Evolutionary conservation across 1,140 invertebrate species (phyloP).

Genomic region (Rhyzopertha dominica): DNA sequence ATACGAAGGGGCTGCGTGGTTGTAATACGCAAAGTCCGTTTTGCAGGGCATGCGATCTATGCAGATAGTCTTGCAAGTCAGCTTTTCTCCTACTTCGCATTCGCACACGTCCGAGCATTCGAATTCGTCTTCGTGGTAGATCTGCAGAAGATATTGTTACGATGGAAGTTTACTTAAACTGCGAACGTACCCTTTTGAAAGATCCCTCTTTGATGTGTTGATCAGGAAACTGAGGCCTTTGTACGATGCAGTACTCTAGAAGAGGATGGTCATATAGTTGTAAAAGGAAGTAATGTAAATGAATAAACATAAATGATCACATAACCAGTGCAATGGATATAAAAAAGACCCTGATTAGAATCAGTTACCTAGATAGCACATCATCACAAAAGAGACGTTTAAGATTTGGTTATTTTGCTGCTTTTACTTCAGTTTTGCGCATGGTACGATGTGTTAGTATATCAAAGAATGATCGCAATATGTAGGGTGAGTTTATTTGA

Average conservation of each 20-base stretch:
- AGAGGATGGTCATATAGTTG: no score
- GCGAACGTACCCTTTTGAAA: conserved; percentile 62
- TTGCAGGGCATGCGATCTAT: conserved; percentile 77
- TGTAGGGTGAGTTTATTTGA: no score
- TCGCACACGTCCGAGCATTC: conserved; percentile 78
- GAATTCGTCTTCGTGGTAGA: conserved; percentile 79
- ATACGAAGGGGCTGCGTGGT: conserved; percentile 81
- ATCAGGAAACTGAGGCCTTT: conserved; percentile 67
- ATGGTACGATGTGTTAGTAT: no score
- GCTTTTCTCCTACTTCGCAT: conserved; percentile 67
- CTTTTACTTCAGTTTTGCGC: no score
- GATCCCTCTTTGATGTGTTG: conserved; percentile 69
- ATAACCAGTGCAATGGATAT: no score
- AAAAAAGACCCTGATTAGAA: no score
- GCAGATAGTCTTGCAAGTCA: conserved; percentile 80
- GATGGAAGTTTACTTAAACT: not conserved
- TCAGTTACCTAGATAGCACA: no score
- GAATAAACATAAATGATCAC: no score
- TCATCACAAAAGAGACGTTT: no score
- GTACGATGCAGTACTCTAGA: conserved; percentile 72
- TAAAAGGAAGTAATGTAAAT: no score
- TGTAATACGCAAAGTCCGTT: conserved; percentile 81
- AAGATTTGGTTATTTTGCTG: no score
- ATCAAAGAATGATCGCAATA: no score
- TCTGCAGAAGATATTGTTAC: conserved; percentile 49